These are phyloP conservation scores for Clarias magur DNA, from an alignment of 2,113 vertebrate species.

Conservation along the genomic window DNA sequence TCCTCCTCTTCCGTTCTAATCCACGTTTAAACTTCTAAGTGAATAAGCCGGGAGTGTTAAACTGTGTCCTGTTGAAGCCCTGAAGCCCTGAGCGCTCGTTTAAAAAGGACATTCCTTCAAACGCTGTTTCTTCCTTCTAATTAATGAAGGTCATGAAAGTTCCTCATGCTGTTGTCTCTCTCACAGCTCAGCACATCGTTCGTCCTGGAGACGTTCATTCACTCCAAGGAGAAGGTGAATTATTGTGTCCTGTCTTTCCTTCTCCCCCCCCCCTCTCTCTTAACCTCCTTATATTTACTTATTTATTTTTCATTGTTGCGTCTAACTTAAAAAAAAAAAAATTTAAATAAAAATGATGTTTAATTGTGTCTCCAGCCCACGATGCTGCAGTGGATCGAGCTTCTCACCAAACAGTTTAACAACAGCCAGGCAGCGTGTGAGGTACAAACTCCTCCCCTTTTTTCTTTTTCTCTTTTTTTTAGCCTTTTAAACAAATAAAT, in stretches of 20 bases:
- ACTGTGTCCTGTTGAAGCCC: too few species aligned
- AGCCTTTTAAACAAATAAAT: not conserved
- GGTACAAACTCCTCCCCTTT: conserved; percentile 64
- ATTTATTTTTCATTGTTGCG: too few species aligned
- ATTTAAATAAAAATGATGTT: not conserved
- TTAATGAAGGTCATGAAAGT: not conserved
- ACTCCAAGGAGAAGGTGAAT: conserved; percentile 98
- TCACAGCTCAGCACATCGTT: conserved; percentile 96
- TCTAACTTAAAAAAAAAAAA: too few species aligned
- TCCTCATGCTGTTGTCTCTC: conserved; percentile 44
- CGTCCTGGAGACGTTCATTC: conserved; percentile 98
- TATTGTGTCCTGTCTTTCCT: not conserved
- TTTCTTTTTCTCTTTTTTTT: not conserved
- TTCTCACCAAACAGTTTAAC: conserved; percentile 99
- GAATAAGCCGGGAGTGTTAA: not conserved
- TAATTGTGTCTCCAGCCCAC: conserved; percentile 78
- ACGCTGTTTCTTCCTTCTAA: not conserved
- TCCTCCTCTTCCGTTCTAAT: not conserved
- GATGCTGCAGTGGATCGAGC: conserved; percentile 99
- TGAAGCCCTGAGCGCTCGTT: not conserved
- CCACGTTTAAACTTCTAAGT: not conserved
- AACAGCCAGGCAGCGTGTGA: conserved; percentile 99
- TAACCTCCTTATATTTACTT: not conserved
- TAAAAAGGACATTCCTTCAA: not conserved
- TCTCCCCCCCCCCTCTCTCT: not conserved